Base-by-base conservation (phyloP, 1,140 invertebrate species). In the Bombus vancouverensis region DNA sequence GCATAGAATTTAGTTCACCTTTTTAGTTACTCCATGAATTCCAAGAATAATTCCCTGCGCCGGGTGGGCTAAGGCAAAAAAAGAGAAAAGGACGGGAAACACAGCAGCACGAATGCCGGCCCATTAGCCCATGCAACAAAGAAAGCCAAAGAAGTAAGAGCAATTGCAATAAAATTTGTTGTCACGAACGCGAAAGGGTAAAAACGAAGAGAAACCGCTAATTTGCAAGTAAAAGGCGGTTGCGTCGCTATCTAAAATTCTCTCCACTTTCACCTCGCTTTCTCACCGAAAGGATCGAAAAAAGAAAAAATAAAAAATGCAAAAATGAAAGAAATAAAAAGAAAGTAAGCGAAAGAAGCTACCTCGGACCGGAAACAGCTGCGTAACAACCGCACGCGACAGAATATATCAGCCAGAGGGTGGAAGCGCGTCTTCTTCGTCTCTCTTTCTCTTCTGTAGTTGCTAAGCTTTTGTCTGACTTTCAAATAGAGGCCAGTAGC, bases 391-490 rank as follows among this genome's bases (percentile, higher is more conserved):
- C 72, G 44, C 28, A 37, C 32, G 22, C 62, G 44, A 76, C 37
- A 83, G 62, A 86, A 88, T 62, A 42, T 42, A 42, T 28, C 73
- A 77, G 57, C 65, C 34, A 44, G 57, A 39, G 10, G 8, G 9
- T 62, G 70, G 32, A 22, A 34, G 28, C 39, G 34, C 22, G 53
- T 72, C 76, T 84, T 78, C 71, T 80, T 65, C 18, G 22, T 39
- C 74, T 65, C 81, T 80, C 34, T 2, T 53, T 9, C 59, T 32
- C 32, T 85, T n/a, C 9, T 28, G 12, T 13, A 25, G 32, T 66
- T 59, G 53, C 65, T 66, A 34, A 82, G 81, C 87, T 91, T 89
- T 91, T 92, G 83, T 92, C 89, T 93, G 87, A 92, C 86, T 92
- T 93, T 85, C 86, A 91, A 92, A 92, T 90, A 74, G 72, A 72